Conservation (phyloP, 2,888 invertebrate species). For the Liopterus haemorrhoidalis region DNA sequence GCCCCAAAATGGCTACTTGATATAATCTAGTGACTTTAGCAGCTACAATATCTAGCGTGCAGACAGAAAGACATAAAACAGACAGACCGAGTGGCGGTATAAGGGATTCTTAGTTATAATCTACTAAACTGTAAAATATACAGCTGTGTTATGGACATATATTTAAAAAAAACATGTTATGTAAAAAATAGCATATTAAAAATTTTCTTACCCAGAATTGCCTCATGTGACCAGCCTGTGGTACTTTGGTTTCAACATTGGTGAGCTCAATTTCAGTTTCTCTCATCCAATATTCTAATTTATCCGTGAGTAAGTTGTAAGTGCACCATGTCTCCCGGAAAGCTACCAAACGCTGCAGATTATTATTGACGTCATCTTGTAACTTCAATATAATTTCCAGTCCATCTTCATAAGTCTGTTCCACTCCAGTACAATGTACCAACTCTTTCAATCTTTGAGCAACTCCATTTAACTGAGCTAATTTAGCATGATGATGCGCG, state of each 20-base stretch:
- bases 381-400: conserved; percentile 66
- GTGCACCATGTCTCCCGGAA: conserved; percentile 74
- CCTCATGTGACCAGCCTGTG: conserved; percentile 65
- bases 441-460: conserved; percentile 69
- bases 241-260: conserved; percentile 55
- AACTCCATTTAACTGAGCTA: conserved; percentile 65
- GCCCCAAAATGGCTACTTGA: too few species aligned
- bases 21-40: too few species aligned
- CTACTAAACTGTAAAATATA: too few species aligned
- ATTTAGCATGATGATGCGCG: conserved; percentile 71
- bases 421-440: conserved; percentile 67
- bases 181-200: too few species aligned
- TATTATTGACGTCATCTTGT: conserved; percentile 69
- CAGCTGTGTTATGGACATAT: too few species aligned
- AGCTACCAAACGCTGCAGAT: conserved; percentile 62
- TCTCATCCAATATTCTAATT: conserved; percentile 71
- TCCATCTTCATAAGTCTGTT: conserved; percentile 66
- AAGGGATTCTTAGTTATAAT: too few species aligned
- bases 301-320: conserved; percentile 67
- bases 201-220: conserved; percentile 77
- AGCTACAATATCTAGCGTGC: too few species aligned
- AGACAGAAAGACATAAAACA: too few species aligned
- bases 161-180: too few species aligned
- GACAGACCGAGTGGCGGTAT: too few species aligned
- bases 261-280: conserved; percentile 66